Base-by-base conservation (phyloP, 2,888 invertebrate genomes). In the Drosophila ezoana region DNA sequence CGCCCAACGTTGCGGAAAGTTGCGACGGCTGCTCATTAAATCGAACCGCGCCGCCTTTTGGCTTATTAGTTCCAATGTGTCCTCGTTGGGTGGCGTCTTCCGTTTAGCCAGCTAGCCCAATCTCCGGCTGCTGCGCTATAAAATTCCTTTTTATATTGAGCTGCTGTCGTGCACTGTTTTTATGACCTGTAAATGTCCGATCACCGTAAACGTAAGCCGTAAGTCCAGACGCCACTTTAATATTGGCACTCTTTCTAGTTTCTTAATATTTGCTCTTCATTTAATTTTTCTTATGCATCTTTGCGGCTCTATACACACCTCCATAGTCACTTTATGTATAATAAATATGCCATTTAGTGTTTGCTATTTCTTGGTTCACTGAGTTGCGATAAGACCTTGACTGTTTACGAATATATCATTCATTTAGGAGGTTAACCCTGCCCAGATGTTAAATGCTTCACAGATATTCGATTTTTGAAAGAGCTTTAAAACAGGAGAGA, bases 11-110 rank as follows among this genome's bases (percentile, higher is more conserved):
- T 73, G 85, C 78, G 84, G 87, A 85, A 85, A 87, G 70, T 84
- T 84, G 86, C 81, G 82, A 80, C 81, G 76, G 68, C 79, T 87
- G 77, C 83, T 83, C 83, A 83, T 83, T 83, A 87, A 83, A 83
- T 86, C 79, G 87, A 87, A 83, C 84, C 69, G 54, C 65, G 63
- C 73, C 70, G 73, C 69, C 78, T 66, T 69, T 77, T 74, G 78
- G 80, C 82, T 82, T 82, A 82, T 85, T 85, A 82, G 80, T 82
- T 82, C 47, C 78, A 72, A 75, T 80, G 69, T 69, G 69, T 76
- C 70, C 84, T 64, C 40, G 8, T 13, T 40, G 20, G 35, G 40
- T 45, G 48, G 20, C 63, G 9, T 33, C 60, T 51, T 43, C 51
- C 57, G 53, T 45, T 41, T 61, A 58, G 45, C 40, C 47, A 8